Base-by-base conservation (phyloP, 2,888 invertebrate genomes). In the Mythimna loreyi region DNA sequence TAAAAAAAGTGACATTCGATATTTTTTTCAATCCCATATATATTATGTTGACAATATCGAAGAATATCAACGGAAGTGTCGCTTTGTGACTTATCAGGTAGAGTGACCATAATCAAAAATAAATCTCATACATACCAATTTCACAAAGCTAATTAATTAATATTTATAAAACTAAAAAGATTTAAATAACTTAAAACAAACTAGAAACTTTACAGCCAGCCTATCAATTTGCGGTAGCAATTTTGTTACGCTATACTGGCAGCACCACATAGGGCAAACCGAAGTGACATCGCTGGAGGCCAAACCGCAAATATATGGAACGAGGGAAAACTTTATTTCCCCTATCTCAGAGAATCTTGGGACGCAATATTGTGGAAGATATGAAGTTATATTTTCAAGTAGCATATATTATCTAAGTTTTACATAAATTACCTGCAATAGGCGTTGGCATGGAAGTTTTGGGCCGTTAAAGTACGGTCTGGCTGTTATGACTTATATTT, bases 301-400 rank as follows among this genome's bases (percentile, higher is more conserved):
- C 71, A 80, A 75, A 86, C 88, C 86, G 84, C 87, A 85, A 84
- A 87, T 86, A 85, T 81, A 85, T 75, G 70, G 81, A 79, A 80
- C 80, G 73, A 67, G 81, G 73, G 71, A 72, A 69, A 87, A 85
- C 78, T 86, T 86, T 84, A 83, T 83, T 80, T 85, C 83, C 84
- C 84, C 81, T 81, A 83, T 84, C 85, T 79, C 50, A 56, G 61
- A n/a, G 55, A 72, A 84, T 85, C 82, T 80, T 64, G 75, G 43
- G 56, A 61, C 74, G 80, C 81, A 82, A 83, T 82, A 82, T 81
- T 72, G 75, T 58, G 64, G 69, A 72, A 78, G 84, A 83, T 84
- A 84, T 81, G 70, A 85, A 82, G 68, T 82, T 80, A 81, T 71
- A 72, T 78, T 72, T 77, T 81, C 82, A 78, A 79, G 70, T 71